phyloP scores from a whole-genome alignment of 1,140 invertebrate genomes.

The Lutraria rhynchaena region DNA sequence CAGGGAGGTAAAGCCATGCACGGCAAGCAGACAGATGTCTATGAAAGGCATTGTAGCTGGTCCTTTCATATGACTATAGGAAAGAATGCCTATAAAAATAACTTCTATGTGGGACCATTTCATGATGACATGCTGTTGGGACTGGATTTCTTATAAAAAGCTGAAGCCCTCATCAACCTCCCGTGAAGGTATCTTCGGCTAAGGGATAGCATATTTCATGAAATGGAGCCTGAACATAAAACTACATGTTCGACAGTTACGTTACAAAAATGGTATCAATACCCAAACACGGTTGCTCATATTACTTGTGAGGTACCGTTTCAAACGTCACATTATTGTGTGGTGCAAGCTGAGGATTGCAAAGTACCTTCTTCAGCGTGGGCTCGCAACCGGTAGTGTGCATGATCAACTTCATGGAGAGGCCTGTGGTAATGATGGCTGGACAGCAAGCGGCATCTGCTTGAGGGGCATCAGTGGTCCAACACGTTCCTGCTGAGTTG shows the following conservation, averaged over 20 bases:
- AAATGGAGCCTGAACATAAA: not conserved
- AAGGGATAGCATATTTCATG: not conserved
- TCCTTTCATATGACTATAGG: not conserved
- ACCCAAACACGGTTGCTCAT: conserved; percentile 12
- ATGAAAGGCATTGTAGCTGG: conserved; percentile 31
- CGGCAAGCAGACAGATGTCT: not conserved
- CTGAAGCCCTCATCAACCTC: not conserved
- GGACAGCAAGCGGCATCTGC: not conserved
- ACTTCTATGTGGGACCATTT: conserved; percentile 25
- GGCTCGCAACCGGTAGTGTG: not conserved
- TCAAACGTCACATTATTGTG: not conserved
- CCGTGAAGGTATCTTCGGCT: not conserved
- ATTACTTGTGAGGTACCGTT: not conserved
- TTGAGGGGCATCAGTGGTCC: not conserved
- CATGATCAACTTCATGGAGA: not conserved
- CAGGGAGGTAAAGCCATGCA: not conserved
- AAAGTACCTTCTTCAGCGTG: not conserved
- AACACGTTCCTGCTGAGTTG: not conserved
- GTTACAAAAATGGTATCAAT: not conserved
- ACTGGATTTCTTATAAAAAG: conserved; percentile 25
- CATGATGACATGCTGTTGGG: conserved; percentile 29
- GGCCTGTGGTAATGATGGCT: not conserved
- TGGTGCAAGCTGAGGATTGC: not conserved
- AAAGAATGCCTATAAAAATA: not conserved
- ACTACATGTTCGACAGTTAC: not conserved